phyloP scores from a whole-genome alignment of 2,797 vertebrate species.

The Xiphophorus birchmanni region DNA sequence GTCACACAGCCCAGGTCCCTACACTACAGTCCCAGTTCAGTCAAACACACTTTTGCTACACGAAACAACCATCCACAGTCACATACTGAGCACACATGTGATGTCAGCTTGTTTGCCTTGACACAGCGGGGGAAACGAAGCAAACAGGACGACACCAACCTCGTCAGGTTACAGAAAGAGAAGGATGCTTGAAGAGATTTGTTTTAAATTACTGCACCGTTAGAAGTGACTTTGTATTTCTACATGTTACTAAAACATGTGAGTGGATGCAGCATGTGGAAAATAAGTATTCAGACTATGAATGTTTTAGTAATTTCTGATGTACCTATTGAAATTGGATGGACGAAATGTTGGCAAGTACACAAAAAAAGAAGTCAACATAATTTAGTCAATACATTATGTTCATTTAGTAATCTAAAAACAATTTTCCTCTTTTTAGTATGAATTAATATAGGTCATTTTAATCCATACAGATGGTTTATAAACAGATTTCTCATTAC shows the following conservation, averaged over 20 bases:
- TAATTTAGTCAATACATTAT: neutral
- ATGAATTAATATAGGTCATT: neutral
- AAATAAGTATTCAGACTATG: neutral
- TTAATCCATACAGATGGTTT: neutral
- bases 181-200: slow-evolving; percentile 1
- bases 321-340: neutral
- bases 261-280: neutral
- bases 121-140: slow-evolving; percentile 27
- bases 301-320: neutral
- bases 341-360: neutral
- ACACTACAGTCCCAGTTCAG: slow-evolving; percentile 29
- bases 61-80: slow-evolving; percentile 66
- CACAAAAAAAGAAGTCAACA: neutral
- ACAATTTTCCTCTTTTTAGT: neutral
- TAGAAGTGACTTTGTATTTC: neutral
- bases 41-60: slow-evolving; percentile 64
- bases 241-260: neutral
- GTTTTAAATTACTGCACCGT: neutral
- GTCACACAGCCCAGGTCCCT: slow-evolving; percentile 32
- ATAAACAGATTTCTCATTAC: neutral
- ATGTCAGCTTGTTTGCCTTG: slow-evolving; percentile 38
- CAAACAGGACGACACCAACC: neutral
- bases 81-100: slow-evolving; percentile 44
- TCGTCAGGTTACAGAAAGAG: neutral
- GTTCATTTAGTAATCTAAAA: neutral